Evolutionary conservation across 2,797 vertebrate genomes (phyloP).

Genomic region (Ataeniobius toweri): DNA sequence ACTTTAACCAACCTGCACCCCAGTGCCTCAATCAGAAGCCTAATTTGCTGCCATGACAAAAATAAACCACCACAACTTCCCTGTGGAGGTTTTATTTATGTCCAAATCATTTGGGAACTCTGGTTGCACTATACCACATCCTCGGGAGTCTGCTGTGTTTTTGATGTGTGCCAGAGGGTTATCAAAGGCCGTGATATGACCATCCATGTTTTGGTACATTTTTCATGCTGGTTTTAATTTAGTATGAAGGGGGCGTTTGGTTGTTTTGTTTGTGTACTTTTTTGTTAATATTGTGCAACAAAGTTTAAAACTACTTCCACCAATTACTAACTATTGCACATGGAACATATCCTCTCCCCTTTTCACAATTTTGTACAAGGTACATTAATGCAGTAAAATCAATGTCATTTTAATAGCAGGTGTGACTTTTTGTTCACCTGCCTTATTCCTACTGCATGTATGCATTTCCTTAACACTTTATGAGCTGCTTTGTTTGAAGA

Average conservation of each 20-base stretch:
- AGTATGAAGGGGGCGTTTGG: neutral
- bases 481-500: neutral
- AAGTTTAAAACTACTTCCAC: neutral
- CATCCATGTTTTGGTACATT: neutral
- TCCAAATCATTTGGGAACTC: constrained; percentile 1
- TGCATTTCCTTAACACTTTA: neutral
- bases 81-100: constrained; percentile 1
- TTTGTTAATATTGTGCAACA: neutral
- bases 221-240: neutral
- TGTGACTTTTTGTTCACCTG: neutral
- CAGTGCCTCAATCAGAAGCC: neutral
- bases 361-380: neutral
- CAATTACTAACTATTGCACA: neutral
- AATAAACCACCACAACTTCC: neutral
- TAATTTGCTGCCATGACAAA: neutral
- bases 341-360: neutral
- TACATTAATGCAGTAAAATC: constrained; percentile 1
- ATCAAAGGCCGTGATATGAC: neutral
- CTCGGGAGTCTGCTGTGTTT: neutral
- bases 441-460: constrained; percentile 3
- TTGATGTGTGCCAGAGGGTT: neutral
- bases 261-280: neutral
- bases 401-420: neutral
- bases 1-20: neutral
- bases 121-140: neutral